Base-by-base conservation (phyloP, 2,797 vertebrate species). In the Vespertilio murinus region DNA sequence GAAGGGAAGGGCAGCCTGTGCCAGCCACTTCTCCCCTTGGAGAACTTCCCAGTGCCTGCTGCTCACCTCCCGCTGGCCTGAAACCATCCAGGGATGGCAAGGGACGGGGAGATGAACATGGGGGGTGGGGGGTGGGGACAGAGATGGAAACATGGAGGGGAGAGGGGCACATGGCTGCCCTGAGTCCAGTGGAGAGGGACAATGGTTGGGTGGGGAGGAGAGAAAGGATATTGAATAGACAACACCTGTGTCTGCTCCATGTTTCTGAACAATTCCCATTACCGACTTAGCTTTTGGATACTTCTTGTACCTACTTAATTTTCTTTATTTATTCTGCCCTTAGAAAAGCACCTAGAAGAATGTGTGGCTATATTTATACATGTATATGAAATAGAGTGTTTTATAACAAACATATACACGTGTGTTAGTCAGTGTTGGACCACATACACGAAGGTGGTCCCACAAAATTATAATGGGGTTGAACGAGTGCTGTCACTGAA, bases 231-330 rank as follows among this genome's bases (percentile, higher is more conserved):
- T 13, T 0, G 30, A 11, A 8, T 0, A 5, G 56, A 8, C 17
- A 20, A 0, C 0, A 0, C 18, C 4, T 0, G 14, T 3, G n/a
- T 75, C 65, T 74, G 11, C 6, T 30, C 14, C 38, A 1, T 5
- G 61, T 18, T 16, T 38, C 59, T 35, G 25, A 67, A 40, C 16
- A 25, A 17, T 5, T 77, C 42, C 30, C 1, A 23, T 14, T 56
- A 6, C 33, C 1, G 5, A 16, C 25, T n/a, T 28, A 56, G 59
- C 45, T 90, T 82, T 83, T 30, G n/a, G 38, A 17, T 47, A 28
- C 40, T 42, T 56, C 61, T 9, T 74, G 47, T 79, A 23, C 16
- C 8, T 3, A 18, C 52, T 70, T 90, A 3, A 10, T n/a, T 22
- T 30, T 80, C 11, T 33, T 45, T 80, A 8, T 49, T 52, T 80